Conservation (phyloP, 2,113 vertebrate species). For the Callionymus lyra region DNA sequence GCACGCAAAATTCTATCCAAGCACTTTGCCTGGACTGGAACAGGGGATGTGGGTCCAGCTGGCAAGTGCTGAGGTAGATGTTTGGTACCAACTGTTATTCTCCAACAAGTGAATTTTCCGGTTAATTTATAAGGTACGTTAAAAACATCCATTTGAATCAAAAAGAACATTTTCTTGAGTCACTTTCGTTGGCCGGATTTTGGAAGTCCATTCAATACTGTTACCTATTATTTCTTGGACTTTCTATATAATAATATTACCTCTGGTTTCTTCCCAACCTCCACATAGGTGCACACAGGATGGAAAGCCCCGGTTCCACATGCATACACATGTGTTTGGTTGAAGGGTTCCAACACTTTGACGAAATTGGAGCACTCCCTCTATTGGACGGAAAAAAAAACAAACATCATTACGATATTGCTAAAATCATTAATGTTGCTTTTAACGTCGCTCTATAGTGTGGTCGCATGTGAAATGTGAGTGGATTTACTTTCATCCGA, state of each 20-base stretch:
- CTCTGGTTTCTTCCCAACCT: conserved; percentile 88
- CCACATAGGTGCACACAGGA: conserved; percentile 88
- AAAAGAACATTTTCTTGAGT: conserved; percentile 17
- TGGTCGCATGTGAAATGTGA: too few relatives aligned
- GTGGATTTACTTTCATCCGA: neutral
- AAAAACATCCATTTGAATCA: conserved; percentile 20
- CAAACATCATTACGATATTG: neutral
- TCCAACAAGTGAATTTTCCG: conserved; percentile 15
- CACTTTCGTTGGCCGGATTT: conserved; percentile 17
- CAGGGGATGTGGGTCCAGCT: too few relatives aligned
- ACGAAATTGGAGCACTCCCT: conserved; percentile 96
- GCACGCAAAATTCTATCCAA: too few relatives aligned
- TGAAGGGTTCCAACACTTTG: conserved; percentile 87
- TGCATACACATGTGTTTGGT: conserved; percentile 89
- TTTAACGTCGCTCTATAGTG: too few relatives aligned
- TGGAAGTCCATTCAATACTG: conserved; percentile 9
- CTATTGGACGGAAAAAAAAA: conserved; percentile 53
- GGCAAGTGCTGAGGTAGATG: too few relatives aligned
- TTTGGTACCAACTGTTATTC: too few relatives aligned
- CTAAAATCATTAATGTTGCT: too few relatives aligned
- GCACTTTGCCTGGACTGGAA: too few relatives aligned
- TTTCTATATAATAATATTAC: conserved; percentile 54
- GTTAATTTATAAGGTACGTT: too few relatives aligned
- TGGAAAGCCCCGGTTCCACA: conserved; percentile 97
- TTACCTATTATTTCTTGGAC: neutral